Base-by-base conservation (phyloP, 2,113 vertebrate species). In the Tursiops truncatus region DNA sequence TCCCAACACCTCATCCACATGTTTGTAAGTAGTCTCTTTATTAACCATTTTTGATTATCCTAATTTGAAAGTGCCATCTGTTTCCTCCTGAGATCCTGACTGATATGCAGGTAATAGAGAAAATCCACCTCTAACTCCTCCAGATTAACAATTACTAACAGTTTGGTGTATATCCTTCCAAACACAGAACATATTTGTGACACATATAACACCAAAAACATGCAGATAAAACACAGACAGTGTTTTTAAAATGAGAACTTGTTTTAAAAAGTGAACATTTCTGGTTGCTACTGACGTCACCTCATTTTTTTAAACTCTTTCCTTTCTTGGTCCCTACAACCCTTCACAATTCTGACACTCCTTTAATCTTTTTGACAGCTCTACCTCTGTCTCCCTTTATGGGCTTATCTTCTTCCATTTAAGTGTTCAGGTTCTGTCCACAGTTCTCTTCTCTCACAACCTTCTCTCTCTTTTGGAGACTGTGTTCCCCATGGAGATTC, bases 241-340 rank as follows among this genome's bases (percentile, higher is more conserved):
- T 79, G 44, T 91, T 92, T 94, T 88, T 92, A 12, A 94, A 87
- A 80, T 31, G 65, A 85, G 38, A 97, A 81, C 36, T 50, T 84
- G 11, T 79, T 65, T 70, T 14, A 33, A 86, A 82, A 38, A 20
- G 1, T 74, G 36, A 73, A 71, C 33, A 50, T 65, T 90, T 91
- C 26, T 68, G 36, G 23, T 68, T 84, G 50, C 14, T 90, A 47
- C 28, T 94, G 23, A 74, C 44, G 17, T 74, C 41, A 23, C 18
- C 68, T 74, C n/a, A 85, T 56, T 85, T 95, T 81, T 71, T 20
- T 31, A 81, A 81, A 95, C 13, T n/a, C 25, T 71, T 95, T 73
- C 4, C 85, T 73, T 87, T 53, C 81, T 83, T 87, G 14, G 58
- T 53, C 62, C 18, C 60, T 25, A 8, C 53, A 77, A 38, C 26